These are phyloP conservation scores for Bombus polaris DNA, from an alignment of 1,140 invertebrate genomes.

Conservation along the genomic window DNA sequence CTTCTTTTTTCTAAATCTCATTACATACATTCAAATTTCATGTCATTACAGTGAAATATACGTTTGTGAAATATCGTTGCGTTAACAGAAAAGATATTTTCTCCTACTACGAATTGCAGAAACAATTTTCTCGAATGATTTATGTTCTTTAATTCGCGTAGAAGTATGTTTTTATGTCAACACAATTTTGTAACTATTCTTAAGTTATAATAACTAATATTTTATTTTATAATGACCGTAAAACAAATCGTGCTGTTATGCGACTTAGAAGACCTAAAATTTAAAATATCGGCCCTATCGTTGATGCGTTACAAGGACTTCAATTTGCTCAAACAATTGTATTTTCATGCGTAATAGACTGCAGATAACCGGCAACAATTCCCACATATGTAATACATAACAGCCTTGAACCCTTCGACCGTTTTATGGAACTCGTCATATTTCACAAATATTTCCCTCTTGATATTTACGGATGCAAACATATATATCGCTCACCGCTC, in stretches of 20 bases:
- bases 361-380: background rate
- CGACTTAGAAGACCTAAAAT: too few species aligned
- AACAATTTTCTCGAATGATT: background rate
- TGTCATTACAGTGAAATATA: background rate
- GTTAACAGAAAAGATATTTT: too few species aligned
- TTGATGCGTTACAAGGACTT: background rate
- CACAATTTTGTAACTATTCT: background rate
- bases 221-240: background rate
- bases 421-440: background rate
- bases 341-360: background rate
- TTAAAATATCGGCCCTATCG: background rate
- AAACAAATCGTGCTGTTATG: too few species aligned
- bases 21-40: slow-evolving; percentile 7
- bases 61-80: too few species aligned
- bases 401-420: background rate
- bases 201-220: background rate
- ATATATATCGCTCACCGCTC: background rate
- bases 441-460: background rate
- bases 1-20: background rate
- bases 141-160: background rate
- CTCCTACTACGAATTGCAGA: too few species aligned
- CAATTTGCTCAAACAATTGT: too few species aligned
- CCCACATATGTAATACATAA: slow-evolving; percentile 1
- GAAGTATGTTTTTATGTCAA: background rate
- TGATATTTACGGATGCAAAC: background rate